Evolutionary conservation across 92 coral and sea anemone species (phyloP).

Genomic region (Phenganax stokvisi): DNA sequence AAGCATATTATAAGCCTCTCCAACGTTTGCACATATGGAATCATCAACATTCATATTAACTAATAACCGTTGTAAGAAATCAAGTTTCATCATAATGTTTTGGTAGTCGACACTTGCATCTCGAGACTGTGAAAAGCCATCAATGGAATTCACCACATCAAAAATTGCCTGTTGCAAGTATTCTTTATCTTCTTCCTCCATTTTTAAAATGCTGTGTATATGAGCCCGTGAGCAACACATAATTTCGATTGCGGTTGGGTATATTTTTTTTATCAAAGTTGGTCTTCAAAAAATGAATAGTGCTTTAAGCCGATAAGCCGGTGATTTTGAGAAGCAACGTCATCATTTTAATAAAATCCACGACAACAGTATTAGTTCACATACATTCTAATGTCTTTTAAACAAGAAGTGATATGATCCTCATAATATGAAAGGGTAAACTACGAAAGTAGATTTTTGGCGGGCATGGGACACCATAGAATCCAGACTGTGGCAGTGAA

Average conservation of each 20-base stretch:
- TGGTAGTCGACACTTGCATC: not conserved
- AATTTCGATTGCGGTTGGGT: constrained; percentile 1
- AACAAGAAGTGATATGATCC: no score
- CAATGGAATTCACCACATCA: not conserved
- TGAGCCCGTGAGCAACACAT: constrained; percentile 6
- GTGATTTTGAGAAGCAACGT: not conserved
- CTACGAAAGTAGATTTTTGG: no score
- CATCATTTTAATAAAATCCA: not conserved
- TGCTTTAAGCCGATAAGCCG: no score
- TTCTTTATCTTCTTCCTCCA: constrained; percentile 8
- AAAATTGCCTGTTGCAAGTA: constrained; percentile 10
- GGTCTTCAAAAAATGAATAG: not conserved
- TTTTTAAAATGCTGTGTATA: not conserved
- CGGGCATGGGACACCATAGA: no score
- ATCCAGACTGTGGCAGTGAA: no score
- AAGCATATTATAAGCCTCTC: constrained; percentile 10
- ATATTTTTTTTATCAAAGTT: not conserved
- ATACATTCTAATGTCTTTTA: no score
- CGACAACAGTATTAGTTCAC: no score
- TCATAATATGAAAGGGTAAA: no score
- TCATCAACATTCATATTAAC: constrained; percentile 12
- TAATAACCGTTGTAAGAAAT: constrained; percentile 18
- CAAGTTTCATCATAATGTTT: constrained; percentile 13
- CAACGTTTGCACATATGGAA: constrained; percentile 4
- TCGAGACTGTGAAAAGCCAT: constrained; percentile 10